phyloP scores from a whole-genome alignment of 1,140 invertebrate genomes.

The Phymorhynchus buccinoides region DNA sequence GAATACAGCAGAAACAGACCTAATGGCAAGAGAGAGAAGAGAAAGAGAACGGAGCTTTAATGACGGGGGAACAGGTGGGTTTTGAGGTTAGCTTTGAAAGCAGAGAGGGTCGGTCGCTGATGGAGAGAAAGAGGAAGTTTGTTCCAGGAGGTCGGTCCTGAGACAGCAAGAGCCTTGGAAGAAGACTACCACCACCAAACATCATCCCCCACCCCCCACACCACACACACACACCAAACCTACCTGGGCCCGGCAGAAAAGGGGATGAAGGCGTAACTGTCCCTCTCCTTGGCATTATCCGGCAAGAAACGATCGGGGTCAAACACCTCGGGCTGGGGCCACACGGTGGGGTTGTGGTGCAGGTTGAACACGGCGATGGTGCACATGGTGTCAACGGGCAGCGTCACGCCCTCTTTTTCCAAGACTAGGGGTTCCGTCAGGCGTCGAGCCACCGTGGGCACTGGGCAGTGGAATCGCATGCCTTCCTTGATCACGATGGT shows the following conservation, averaged over 20 bases:
- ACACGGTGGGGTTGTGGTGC: constrained; percentile 64
- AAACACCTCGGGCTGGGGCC: constrained; percentile 57
- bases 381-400: constrained; percentile 53
- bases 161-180: too few relatives aligned
- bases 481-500: constrained; percentile 71
- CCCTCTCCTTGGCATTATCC: constrained; percentile 59
- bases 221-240: not conserved
- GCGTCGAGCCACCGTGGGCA: constrained; percentile 82
- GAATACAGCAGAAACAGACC: too few relatives aligned
- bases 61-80: too few relatives aligned
- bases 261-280: constrained; percentile 62
- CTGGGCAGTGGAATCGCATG: constrained; percentile 69
- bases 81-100: too few relatives aligned
- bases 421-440: constrained; percentile 58
- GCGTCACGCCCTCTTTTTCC: constrained; percentile 53
- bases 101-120: too few relatives aligned
- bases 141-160: too few relatives aligned
- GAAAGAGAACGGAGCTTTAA: too few relatives aligned
- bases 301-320: constrained; percentile 56
- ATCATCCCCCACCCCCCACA: too few relatives aligned
- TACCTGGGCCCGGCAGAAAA: constrained; percentile 67
- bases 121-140: too few relatives aligned
- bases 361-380: constrained; percentile 57
- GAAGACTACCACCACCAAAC: too few relatives aligned
- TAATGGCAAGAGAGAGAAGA: too few relatives aligned